These are phyloP conservation scores for Dasypolia templi DNA, from an alignment of 2,888 invertebrate species.

Conservation along the genomic window DNA sequence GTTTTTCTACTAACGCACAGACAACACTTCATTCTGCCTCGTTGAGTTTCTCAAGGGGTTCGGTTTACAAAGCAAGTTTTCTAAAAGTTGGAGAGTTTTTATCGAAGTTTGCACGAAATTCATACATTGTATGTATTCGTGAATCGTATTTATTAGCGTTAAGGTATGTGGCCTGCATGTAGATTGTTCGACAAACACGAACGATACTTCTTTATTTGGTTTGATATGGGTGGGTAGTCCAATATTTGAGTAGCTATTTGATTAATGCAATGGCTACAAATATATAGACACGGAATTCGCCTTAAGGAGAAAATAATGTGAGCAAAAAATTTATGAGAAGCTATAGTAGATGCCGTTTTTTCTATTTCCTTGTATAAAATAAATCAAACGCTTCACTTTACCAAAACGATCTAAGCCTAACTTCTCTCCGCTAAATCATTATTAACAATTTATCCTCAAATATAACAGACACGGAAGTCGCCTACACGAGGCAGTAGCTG, in stretches of 20 bases:
- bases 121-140: constrained; percentile 49
- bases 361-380: neutral
- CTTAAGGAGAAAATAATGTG: constrained; percentile 13
- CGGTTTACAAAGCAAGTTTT: constrained; percentile 63
- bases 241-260: constrained; percentile 15
- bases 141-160: constrained; percentile 59
- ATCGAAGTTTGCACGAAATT: constrained; percentile 56
- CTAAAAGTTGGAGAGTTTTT: constrained; percentile 57
- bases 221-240: constrained; percentile 23
- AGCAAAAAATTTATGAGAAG: neutral
- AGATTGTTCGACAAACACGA: constrained; percentile 56
- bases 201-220: constrained; percentile 50
- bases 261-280: constrained; percentile 3
- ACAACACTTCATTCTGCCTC: constrained; percentile 70
- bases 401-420: neutral
- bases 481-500: constrained; percentile 35
- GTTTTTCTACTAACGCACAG: constrained; percentile 78
- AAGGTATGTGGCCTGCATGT: constrained; percentile 61
- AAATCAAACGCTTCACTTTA: neutral
- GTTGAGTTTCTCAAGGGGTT: constrained; percentile 70
- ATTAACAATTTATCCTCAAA: constrained; percentile 32
- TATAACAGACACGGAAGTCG: constrained; percentile 50
- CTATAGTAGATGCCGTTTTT: too few species aligned
- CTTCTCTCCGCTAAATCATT: constrained; percentile 23
- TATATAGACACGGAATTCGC: neutral